phyloP scores from a whole-genome alignment of 2,113 vertebrate species.

The Notiomystis cincta region DNA sequence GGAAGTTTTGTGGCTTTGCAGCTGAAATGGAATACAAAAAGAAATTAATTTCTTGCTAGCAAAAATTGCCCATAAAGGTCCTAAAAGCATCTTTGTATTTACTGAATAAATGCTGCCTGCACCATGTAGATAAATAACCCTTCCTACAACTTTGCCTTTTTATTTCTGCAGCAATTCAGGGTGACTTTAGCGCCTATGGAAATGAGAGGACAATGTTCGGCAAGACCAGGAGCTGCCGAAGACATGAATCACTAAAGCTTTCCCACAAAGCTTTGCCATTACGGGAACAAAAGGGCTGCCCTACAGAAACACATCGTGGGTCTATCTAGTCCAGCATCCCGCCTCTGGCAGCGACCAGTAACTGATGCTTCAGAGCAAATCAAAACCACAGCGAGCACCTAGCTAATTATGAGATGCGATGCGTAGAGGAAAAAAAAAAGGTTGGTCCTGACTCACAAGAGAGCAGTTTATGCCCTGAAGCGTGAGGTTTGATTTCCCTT shows the following conservation, averaged over 20 bases:
- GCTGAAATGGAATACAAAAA: background rate
- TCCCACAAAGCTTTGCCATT: constrained; percentile 28
- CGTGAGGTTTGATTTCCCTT: constrained; percentile 53
- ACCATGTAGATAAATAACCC: background rate
- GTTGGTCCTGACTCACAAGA: constrained; percentile 60
- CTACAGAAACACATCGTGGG: background rate
- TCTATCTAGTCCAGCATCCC: background rate
- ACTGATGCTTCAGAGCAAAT: constrained; percentile 43
- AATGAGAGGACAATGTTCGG: background rate
- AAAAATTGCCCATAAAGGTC: background rate
- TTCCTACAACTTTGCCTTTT: background rate
- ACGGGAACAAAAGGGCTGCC: constrained; percentile 34
- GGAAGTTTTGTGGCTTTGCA: constrained; percentile 14
- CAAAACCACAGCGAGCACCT: constrained; percentile 52
- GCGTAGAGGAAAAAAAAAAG: background rate
- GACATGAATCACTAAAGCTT: background rate
- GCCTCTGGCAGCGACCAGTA: background rate
- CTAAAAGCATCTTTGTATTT: background rate
- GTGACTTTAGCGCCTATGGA: constrained; percentile 12
- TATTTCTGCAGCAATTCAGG: background rate
- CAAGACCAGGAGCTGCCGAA: background rate
- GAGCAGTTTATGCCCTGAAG: constrained; percentile 64
- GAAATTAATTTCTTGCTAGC: background rate
- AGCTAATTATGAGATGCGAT: constrained; percentile 34
- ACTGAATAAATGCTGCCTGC: background rate